These are phyloP conservation scores for Formica aserva DNA, from an alignment of 2,888 invertebrate species.

Conservation along the genomic window DNA sequence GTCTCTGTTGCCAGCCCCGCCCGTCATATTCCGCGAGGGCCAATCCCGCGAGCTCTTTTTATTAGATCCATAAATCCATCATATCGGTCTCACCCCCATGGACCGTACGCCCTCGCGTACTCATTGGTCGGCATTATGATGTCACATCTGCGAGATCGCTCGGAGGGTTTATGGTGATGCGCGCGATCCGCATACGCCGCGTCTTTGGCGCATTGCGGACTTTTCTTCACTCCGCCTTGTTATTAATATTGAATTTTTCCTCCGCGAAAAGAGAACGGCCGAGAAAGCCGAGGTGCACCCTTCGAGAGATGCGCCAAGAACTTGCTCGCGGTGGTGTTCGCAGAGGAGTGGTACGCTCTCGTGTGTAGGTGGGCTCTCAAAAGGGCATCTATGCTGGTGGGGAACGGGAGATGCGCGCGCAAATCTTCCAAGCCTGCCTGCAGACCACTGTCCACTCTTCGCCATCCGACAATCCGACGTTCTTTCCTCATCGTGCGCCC, in stretches of 20 bases:
- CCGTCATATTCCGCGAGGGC: constrained; percentile 85
- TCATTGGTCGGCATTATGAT: constrained; percentile 78
- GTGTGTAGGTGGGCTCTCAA: constrained; percentile 51
- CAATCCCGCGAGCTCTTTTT: constrained; percentile 85
- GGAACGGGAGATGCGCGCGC: constrained; percentile 67
- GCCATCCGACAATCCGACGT: constrained; percentile 52
- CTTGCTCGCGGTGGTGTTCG: constrained; percentile 58
- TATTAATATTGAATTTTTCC: constrained; percentile 94
- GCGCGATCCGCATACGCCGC: constrained; percentile 37
- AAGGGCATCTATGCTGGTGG: constrained; percentile 38
- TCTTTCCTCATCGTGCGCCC: constrained; percentile 52
- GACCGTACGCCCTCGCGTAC: constrained; percentile 62
- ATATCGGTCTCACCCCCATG: constrained; percentile 86
- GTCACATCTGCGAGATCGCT: constrained; percentile 49
- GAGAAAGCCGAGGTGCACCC: constrained; percentile 56
- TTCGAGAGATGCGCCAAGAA: constrained; percentile 52
- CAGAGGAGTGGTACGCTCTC: constrained; percentile 61
- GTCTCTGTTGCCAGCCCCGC: constrained; percentile 82
- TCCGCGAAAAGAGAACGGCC: constrained; percentile 45
- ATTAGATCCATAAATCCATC: constrained; percentile 95
- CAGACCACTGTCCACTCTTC: constrained; percentile 77
- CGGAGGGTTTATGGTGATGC: constrained; percentile 64
- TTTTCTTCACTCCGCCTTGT: constrained; percentile 88
- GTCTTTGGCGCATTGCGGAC: constrained; percentile 86
- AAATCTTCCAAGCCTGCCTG: constrained; percentile 49